Percentiles rank a stretch among this genome's conserved stretches.
Evolutionary conservation across 2,888 invertebrate species (phyloP).

Genomic region (Diaperis boleti): DNA sequence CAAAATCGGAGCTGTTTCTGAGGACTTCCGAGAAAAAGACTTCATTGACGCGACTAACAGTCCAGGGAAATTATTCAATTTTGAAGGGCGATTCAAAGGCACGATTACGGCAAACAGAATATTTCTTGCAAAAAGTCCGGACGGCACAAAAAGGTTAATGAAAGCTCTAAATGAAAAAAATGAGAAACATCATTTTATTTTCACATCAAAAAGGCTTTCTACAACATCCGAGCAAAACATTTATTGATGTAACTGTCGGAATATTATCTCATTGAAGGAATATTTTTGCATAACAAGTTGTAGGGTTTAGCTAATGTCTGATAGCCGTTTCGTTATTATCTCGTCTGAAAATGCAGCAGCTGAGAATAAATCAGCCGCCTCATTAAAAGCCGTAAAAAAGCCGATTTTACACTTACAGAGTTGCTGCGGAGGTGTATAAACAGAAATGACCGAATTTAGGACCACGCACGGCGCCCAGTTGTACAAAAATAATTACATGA

Average conservation of each 20-base stretch:
- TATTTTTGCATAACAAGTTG: slow-evolving; percentile 11
- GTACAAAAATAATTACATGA: slow-evolving; percentile 18
- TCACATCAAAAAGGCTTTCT: slow-evolving; percentile 25
- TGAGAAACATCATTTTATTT: slow-evolving; percentile 8
- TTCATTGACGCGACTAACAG: too few relatives aligned
- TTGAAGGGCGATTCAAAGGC: slow-evolving; percentile 6
- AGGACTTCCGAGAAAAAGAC: too few relatives aligned
- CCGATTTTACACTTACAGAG: slow-evolving; percentile 26
- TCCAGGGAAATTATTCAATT: slow-evolving; percentile 6
- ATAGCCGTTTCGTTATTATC: slow-evolving; percentile 17
- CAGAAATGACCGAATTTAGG: slow-evolving; percentile 10
- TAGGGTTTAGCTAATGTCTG: slow-evolving; percentile 2
- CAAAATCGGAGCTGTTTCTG: too few relatives aligned
- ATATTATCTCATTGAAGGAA: slow-evolving; percentile 15
- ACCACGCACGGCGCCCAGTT: slow-evolving; percentile 1
- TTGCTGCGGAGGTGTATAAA: slow-evolving; percentile 15
- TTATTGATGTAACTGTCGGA: slow-evolving; percentile 16
- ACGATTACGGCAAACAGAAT: slow-evolving; percentile 7
- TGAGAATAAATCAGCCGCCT: slow-evolving; percentile 21
- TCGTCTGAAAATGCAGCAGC: slow-evolving; percentile 1
- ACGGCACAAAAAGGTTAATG: slow-evolving; percentile 19
- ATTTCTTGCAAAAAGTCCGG: slow-evolving; percentile 11
- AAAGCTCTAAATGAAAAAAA: slow-evolving; percentile 22
- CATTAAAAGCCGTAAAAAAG: slow-evolving; percentile 18
- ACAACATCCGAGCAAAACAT: slow-evolving; percentile 9